Evolutionary conservation across 2,888 invertebrate species (phyloP).

Genomic region (Synergus umbraculus): DNA sequence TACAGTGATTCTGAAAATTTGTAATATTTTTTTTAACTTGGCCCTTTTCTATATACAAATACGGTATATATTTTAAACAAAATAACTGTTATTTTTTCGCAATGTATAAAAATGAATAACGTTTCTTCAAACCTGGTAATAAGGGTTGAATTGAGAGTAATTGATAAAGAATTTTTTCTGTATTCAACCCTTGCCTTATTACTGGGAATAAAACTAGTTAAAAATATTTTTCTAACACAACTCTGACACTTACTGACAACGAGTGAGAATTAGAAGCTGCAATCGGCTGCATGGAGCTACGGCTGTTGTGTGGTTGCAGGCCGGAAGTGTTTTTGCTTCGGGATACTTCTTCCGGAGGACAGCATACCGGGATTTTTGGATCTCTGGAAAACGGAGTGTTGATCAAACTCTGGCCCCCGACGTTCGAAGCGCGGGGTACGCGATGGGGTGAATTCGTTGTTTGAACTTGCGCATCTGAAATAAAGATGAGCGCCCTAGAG

Average conservation of each 20-base stretch:
- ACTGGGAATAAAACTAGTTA: too few relatives aligned
- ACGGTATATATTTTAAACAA: too few relatives aligned
- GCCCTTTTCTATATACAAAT: not conserved
- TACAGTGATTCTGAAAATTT: slow-evolving; percentile 78
- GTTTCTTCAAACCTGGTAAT: too few relatives aligned
- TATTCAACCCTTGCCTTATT: too few relatives aligned
- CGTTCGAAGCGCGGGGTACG: slow-evolving; percentile 63
- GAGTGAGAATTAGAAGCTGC: slow-evolving; percentile 69
- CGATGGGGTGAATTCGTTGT: slow-evolving; percentile 76
- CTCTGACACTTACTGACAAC: slow-evolving; percentile 60
- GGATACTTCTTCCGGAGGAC: slow-evolving; percentile 66
- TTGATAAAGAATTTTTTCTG: too few relatives aligned
- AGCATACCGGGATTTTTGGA: slow-evolving; percentile 72
- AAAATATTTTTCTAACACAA: not conserved
- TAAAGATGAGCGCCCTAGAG: slow-evolving; percentile 55
- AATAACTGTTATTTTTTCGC: too few relatives aligned
- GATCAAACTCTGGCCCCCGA: slow-evolving; percentile 74
- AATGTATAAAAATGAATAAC: too few relatives aligned
- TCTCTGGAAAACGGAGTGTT: slow-evolving; percentile 77
- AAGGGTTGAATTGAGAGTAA: not conserved
- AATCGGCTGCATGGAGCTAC: slow-evolving; percentile 61
- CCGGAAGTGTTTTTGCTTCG: slow-evolving; percentile 59
- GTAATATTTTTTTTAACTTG: not conserved
- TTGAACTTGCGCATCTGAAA: slow-evolving; percentile 75
- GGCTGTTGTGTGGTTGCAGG: slow-evolving; percentile 61